Conservation (phyloP, 2,888 invertebrate genomes). For the Perdita meconis region DNA sequence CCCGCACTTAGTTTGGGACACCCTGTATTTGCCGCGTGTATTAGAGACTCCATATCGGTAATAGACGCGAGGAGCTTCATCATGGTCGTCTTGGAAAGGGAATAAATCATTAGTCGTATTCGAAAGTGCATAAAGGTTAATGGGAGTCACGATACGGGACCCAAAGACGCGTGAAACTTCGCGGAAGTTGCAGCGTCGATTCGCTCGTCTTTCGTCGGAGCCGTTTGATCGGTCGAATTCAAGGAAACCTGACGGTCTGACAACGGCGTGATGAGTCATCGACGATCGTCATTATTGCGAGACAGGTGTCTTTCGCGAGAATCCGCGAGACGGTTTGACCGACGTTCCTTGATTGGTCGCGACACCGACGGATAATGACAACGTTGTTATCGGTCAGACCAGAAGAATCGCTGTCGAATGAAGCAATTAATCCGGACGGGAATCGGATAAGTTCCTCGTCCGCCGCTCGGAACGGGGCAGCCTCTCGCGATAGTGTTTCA, state of each 20-base stretch:
- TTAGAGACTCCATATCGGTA: neutral
- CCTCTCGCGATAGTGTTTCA: neutral
- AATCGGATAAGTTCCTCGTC: constrained; percentile 20
- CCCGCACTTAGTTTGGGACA: no score
- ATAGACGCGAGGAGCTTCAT: neutral
- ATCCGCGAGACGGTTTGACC: neutral
- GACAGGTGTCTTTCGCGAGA: neutral
- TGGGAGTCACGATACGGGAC: neutral
- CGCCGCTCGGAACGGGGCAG: neutral
- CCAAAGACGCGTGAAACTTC: neutral
- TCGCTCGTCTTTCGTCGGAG: constrained; percentile 31
- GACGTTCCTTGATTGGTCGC: constrained; percentile 27
- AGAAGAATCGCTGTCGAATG: neutral
- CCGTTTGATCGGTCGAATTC: constrained; percentile 14
- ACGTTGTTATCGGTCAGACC: neutral
- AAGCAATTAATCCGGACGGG: constrained; percentile 18
- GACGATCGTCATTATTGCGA: neutral
- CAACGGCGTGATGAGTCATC: constrained; percentile 32
- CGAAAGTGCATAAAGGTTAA: neutral
- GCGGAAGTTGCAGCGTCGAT: constrained; percentile 1
- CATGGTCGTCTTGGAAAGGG: neutral
- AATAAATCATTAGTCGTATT: neutral
- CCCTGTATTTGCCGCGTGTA: neutral
- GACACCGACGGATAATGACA: neutral
- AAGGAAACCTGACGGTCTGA: constrained; percentile 11